Percentiles rank a stretch among this genome's conserved stretches.
Evolutionary conservation across 2,797 vertebrate species (phyloP).

Genomic region (Phyllotis vaccarum): DNA sequence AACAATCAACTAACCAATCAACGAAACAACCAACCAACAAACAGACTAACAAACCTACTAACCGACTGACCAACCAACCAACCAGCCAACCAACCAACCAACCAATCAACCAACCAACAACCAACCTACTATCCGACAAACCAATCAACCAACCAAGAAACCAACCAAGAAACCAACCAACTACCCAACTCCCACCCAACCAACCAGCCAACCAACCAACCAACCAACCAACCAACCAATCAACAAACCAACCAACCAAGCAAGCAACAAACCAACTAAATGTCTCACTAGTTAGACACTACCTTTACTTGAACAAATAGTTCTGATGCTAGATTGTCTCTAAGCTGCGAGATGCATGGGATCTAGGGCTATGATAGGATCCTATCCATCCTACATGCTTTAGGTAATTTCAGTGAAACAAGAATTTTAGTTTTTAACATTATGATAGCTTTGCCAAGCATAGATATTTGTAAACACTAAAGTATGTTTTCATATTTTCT

Average conservation of each 20-base stretch:
- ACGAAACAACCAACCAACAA: background rate
- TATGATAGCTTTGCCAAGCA: background rate
- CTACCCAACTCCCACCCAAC: no score
- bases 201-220: no score
- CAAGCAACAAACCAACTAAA: background rate
- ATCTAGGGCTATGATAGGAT: background rate
- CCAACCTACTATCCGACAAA: no score
- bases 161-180: background rate
- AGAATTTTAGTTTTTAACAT: conserved; percentile 33
- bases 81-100: no score
- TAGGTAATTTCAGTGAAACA: background rate
- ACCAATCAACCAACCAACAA: background rate
- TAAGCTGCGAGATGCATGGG: background rate
- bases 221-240: background rate
- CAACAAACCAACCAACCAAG: background rate
- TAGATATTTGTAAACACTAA: background rate
- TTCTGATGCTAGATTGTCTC: background rate
- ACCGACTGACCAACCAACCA: no score
- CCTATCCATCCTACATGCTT: background rate
- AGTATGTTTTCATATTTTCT: conserved; percentile 31
- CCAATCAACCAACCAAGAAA: background rate
- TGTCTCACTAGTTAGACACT: background rate
- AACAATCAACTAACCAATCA: no score
- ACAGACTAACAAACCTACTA: background rate
- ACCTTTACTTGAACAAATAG: background rate